A percentile compares a stretch with the other conserved stretches of the same genome.
These are phyloP conservation scores for Meteorus colon DNA, from an alignment of 2,888 invertebrate species.

Conservation along the genomic window DNA sequence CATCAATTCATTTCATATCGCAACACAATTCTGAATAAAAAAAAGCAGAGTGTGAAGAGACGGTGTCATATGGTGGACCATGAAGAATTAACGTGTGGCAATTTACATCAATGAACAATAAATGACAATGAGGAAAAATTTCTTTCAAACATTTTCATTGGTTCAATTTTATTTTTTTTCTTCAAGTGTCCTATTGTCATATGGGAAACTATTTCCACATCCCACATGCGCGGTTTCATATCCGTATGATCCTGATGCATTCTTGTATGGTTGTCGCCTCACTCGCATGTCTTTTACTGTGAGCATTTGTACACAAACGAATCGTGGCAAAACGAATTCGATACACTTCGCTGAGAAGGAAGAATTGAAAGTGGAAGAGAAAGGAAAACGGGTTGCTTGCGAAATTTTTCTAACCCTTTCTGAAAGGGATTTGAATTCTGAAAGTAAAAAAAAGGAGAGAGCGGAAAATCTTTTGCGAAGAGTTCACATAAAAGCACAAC, in stretches of 20 bases:
- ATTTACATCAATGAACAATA: too few species aligned
- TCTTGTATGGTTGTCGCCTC: constrained; percentile 19
- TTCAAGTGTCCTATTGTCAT: neutral
- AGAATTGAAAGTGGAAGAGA: constrained; percentile 22
- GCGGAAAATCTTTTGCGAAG: too few species aligned
- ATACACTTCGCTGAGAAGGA: constrained; percentile 50
- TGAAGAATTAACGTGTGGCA: too few species aligned
- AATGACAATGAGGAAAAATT: too few species aligned
- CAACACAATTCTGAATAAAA: too few species aligned
- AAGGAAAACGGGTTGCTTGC: neutral
- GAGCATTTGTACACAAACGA: constrained; percentile 56
- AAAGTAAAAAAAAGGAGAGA: too few species aligned
- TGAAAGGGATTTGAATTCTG: neutral
- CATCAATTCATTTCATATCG: too few species aligned
- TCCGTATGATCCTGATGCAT: constrained; percentile 20
- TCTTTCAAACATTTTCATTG: neutral
- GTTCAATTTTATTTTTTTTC: neutral
- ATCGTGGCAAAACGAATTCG: constrained; percentile 60
- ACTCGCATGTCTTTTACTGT: constrained; percentile 40
- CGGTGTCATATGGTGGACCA: too few species aligned
- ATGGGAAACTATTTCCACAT: constrained; percentile 25
- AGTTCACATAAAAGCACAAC: too few species aligned
- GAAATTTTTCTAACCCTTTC: constrained; percentile 32
- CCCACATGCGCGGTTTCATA: constrained; percentile 27
- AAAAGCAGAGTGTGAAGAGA: too few species aligned